phyloP scores from a whole-genome alignment of 1,140 invertebrate genomes.

The Meteorus sp. region DNA sequence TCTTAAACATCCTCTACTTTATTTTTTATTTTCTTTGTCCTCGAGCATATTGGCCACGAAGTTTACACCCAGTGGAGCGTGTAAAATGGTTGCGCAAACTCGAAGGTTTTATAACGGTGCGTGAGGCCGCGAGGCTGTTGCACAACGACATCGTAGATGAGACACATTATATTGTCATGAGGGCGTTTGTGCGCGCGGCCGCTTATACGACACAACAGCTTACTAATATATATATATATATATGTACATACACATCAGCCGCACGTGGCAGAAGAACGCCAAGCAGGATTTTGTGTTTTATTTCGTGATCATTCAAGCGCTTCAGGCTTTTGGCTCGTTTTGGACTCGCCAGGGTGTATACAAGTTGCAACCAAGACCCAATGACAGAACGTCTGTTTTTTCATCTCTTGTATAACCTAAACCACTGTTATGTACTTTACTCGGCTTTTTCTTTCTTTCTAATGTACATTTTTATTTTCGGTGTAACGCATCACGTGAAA shows the following conservation, averaged over 20 bases:
- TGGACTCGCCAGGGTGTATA: constrained; percentile 33
- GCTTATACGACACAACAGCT: too few species aligned
- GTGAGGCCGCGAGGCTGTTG: constrained; percentile 27
- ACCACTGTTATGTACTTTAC: too few species aligned
- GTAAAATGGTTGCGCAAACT: constrained; percentile 27
- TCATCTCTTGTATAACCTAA: background rate
- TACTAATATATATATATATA: too few species aligned
- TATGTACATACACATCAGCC: too few species aligned
- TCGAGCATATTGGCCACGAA: background rate
- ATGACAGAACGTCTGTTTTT: constrained; percentile 31
- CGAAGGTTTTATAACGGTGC: constrained; percentile 17
- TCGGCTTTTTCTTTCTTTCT: background rate
- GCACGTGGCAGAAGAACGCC: constrained; percentile 39
- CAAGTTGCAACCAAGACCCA: constrained; percentile 31
- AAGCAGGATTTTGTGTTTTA: constrained; percentile 42
- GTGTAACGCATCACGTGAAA: too few species aligned
- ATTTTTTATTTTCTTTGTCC: constrained; percentile 15
- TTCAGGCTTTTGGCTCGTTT: constrained; percentile 30
- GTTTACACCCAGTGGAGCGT: constrained; percentile 17
- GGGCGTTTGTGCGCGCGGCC: background rate
- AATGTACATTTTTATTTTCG: too few species aligned
- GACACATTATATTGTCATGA: constrained; percentile 28
- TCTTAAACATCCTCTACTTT: constrained; percentile 20
- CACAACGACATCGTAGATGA: constrained; percentile 8
- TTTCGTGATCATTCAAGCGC: constrained; percentile 29